Evolutionary conservation across 30 jellyfish, hydroid and myxozoan genomes (phyloP).

Genomic region (Turritopsis rubra): DNA sequence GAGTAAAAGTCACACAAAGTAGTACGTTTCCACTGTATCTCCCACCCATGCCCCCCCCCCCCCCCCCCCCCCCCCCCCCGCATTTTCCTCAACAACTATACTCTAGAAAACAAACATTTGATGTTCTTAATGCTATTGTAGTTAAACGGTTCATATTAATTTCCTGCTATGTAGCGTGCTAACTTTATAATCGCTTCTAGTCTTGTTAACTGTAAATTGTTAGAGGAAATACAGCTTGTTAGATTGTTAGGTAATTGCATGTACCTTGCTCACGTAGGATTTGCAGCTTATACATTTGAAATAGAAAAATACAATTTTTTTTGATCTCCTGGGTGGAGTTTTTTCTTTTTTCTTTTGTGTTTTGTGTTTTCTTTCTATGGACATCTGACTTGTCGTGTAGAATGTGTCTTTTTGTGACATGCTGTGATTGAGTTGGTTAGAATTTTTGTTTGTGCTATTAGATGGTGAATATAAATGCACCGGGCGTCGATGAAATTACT

Average conservation of each 20-base stretch:
- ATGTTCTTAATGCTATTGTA: too few relatives aligned
- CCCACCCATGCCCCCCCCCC: too few relatives aligned
- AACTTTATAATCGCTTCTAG: background rate
- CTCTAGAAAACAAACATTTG: background rate
- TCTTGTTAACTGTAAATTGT: background rate
- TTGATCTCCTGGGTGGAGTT: too few relatives aligned
- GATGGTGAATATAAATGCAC: background rate
- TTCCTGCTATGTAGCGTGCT: background rate
- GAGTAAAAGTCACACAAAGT: too few relatives aligned
- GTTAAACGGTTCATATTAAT: background rate
- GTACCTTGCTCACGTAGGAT: background rate
- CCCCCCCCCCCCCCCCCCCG: too few relatives aligned
- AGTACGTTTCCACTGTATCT: too few relatives aligned
- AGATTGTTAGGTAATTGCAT: background rate
- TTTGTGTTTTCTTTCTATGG: too few relatives aligned
- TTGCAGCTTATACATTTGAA: background rate
- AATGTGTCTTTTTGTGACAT: background rate
- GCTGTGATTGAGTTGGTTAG: background rate
- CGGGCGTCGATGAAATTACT: too few relatives aligned
- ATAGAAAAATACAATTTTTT: too few relatives aligned
- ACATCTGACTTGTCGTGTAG: background rate
- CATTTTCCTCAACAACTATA: too few relatives aligned
- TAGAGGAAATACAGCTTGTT: background rate
- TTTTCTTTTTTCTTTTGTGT: too few relatives aligned
- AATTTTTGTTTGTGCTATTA: background rate